A percentile compares a stretch with the other conserved stretches of the same genome.
Conservation (phyloP, 1,140 invertebrate species). For the Listronotus oregonensis region DNA sequence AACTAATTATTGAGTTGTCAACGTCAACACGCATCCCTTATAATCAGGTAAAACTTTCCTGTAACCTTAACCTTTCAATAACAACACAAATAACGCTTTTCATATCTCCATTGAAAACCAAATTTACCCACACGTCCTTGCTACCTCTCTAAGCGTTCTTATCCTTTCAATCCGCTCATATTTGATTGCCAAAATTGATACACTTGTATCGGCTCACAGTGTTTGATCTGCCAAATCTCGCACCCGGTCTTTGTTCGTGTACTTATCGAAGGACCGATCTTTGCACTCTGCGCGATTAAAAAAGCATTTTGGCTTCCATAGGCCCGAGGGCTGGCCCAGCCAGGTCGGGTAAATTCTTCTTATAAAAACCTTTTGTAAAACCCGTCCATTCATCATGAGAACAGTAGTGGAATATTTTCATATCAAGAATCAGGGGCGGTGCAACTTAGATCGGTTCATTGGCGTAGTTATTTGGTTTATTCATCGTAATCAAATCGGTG, state of each 20-base stretch:
- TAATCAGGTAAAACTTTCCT: too few species aligned
- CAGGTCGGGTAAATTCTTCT: background rate
- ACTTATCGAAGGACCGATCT: conserved; percentile 18
- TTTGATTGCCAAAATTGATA: conserved; percentile 23
- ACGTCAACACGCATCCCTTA: too few species aligned
- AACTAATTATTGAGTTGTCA: too few species aligned
- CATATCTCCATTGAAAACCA: too few species aligned
- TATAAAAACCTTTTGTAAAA: conserved; percentile 11
- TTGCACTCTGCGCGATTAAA: conserved; percentile 22
- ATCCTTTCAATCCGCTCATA: background rate
- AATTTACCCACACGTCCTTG: too few species aligned
- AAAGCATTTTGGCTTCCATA: conserved; percentile 8
- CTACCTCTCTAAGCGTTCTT: too few species aligned
- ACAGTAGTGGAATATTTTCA: background rate
- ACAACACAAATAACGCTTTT: too few species aligned
- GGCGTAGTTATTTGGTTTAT: too few species aligned
- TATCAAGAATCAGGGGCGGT: too few species aligned
- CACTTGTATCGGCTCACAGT: conserved; percentile 10
- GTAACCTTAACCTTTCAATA: too few species aligned
- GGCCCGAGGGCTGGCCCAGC: conserved; percentile 6
- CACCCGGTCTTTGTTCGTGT: conserved; percentile 15
- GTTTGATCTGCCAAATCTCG: conserved; percentile 22
- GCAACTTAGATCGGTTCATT: too few species aligned
- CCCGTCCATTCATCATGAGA: conserved; percentile 13
- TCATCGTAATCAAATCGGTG: too few species aligned